Base-by-base conservation (phyloP, 1,140 invertebrate genomes). In the Xylocopa sonorina region DNA sequence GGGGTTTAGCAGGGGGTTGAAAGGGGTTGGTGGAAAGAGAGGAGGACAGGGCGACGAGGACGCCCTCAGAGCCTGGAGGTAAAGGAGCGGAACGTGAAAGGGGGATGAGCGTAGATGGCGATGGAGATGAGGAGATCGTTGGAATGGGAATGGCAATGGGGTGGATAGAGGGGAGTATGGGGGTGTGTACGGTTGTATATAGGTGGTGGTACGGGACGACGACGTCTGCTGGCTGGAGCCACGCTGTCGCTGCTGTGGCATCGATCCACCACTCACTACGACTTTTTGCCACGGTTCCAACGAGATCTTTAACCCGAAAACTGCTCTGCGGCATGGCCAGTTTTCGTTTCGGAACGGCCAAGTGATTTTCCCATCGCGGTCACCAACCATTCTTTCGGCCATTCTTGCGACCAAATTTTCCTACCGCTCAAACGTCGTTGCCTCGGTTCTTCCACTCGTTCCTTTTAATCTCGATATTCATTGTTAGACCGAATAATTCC, bases 161-260 rank as follows among this genome's bases (percentile, higher is more conserved):
- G 71, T 46, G 63, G 69, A 77, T 71, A 75, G 67, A 75, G 67
- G 71, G 41, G 53, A 34, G 53, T 63, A 75, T 69, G 78, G 43
- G 71, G 62, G 48, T 58, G 71, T 66, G 58, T 82, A 58, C 51
- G 57, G 34, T 7, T 75, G 68, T 79, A 62, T 58, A 53, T 72
- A 79, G 21, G 76, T 77, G 62, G 58, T 66, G 63, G 79, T 72
- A 75, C 51, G 82, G 63, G 71, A 86, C 84, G 88, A 87, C 85
- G 83, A 84, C 86, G 89, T 90, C 88, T 90, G 88, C 79, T 71
- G 87, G 84, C 89, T 90, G 89, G 89, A 90, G 89, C 89, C 89
- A 89, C 89, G 87, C 86, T 90, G 89, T 90, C 89, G 88, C 89
- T 87, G 87, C 82, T 75, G 83, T 83, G 81, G 85, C 88, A 90